Conservation (phyloP, 1,140 invertebrate species). For the Euura saliciscinereae region DNA sequence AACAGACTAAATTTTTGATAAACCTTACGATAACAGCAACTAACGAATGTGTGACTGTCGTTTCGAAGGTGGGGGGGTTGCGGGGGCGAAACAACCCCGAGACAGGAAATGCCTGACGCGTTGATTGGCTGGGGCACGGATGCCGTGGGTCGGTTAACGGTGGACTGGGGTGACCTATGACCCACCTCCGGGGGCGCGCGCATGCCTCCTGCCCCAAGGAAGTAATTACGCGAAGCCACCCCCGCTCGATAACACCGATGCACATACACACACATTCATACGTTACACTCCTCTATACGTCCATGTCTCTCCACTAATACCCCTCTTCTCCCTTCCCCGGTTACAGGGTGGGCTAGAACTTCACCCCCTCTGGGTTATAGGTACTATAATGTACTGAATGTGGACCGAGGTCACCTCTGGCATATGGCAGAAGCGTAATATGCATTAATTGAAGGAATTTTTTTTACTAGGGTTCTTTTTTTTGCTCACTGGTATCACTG, state of each 20-base stretch:
- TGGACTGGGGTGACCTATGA: slow-evolving; percentile 49
- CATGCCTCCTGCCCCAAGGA: slow-evolving; percentile 51
- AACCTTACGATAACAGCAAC: too few species aligned
- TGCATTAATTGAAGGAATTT: too few species aligned
- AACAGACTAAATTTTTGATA: too few species aligned
- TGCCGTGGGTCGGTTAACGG: slow-evolving; percentile 27
- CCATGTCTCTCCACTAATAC: neutral
- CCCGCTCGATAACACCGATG: slow-evolving; percentile 49
- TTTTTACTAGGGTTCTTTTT: too few species aligned
- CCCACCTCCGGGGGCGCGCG: slow-evolving; percentile 53
- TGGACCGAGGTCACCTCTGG: too few species aligned
- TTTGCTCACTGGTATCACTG: too few species aligned
- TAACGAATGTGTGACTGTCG: neutral
- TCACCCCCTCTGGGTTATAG: neutral
- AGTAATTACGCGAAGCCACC: slow-evolving; percentile 52
- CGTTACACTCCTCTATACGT: neutral
- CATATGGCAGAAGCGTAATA: too few species aligned
- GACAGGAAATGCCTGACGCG: slow-evolving; percentile 39
- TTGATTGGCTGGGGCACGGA: slow-evolving; percentile 46
- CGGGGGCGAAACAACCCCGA: slow-evolving; percentile 16
- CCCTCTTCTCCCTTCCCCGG: too few species aligned
- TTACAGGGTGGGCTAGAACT: too few species aligned
- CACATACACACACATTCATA: neutral
- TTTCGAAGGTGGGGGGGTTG: neutral
- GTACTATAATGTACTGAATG: neutral